Conservation (phyloP, 2,113 vertebrate species). For the Steatornis caripensis region DNA sequence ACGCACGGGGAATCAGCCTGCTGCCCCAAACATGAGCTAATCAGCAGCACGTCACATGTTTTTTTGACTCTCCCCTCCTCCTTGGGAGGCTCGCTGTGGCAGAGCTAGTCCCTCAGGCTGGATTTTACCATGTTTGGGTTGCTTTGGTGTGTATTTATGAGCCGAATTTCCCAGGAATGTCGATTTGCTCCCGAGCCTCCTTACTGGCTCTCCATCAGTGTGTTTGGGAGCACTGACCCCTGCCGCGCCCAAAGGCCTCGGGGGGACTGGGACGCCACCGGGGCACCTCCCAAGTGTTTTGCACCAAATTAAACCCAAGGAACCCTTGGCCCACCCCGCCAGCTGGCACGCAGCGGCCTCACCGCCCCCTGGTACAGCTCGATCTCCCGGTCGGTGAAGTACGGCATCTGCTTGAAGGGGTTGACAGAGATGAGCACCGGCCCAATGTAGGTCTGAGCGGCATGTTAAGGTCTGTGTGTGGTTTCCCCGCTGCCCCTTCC, state of each 20-base stretch:
- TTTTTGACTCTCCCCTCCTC: not conserved
- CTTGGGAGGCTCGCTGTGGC: not conserved
- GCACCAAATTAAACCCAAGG: fast-evolving
- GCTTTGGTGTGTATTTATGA: not conserved
- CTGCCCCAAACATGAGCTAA: not conserved
- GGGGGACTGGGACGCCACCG: not conserved
- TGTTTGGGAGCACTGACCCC: not conserved
- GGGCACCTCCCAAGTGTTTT: not conserved
- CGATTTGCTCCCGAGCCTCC: not conserved
- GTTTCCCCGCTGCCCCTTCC: not conserved
- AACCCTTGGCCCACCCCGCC: not conserved
- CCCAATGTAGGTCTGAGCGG: conserved; percentile 89
- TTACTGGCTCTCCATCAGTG: not conserved
- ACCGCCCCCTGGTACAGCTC: conserved; percentile 97
- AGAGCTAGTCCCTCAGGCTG: not conserved
- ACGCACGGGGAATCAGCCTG: not conserved
- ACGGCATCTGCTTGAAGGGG: conserved; percentile 98
- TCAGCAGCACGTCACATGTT: not conserved
- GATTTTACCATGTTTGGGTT: not conserved
- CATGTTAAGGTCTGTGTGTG: conserved; percentile 57
- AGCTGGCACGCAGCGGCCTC: conserved; percentile 34
- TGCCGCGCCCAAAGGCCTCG: not conserved
- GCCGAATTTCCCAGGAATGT: not conserved
- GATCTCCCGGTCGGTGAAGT: conserved; percentile 92
- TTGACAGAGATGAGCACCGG: conserved; percentile 94